Evolutionary conservation across 2,113 vertebrate species (phyloP), one percentile per base, ranked within the genome.

Genomic region (Xenotilapia flavipinnis): DNA sequence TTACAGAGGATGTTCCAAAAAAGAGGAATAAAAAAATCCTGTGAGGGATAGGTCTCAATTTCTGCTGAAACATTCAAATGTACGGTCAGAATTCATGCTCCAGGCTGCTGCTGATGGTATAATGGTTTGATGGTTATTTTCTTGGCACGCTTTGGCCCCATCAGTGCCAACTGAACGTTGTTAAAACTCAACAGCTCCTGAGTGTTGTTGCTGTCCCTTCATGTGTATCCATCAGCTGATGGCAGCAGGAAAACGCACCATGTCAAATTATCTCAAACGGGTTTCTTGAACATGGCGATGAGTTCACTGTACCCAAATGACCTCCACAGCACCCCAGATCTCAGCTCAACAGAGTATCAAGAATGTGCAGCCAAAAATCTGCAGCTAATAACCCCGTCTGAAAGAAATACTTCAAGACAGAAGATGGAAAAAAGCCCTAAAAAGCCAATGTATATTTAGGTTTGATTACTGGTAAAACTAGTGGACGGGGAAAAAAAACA

Each of bases 341-440:
- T 45, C 38, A 45, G 21, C 8, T 23, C 13, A 73, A 73, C 21
- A 45, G 21, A 42, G 7, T 13, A 70, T 70, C 38, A 42, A 45
- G 38, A 23, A 73, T 73, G 65, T 73, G 38, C 38, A 73, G 38
- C 13, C 65, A 73, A 26, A 73, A 45, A 73, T 73, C 38, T 42
- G 65, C 21, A 73, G 13, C 38, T 45, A 26, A 45, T 73, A 26
- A 26, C 21, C 14, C 21, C 2, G 21, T 23, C 13, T 26, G 5
- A 45, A 26, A 45, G 11, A 65, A 65, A 65, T 3, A 45, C 13
- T 45, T 73, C 12, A 70, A 73, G 38, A 73, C 13, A 45, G 38
- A 14, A 73, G 21, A 62, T 11, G 31, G 58, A 45, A 7, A 73
- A 73, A 45, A 42, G 13, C 68, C 26, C 65, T 26, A 9, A 75